Percentiles rank a stretch among this genome's conserved stretches.
These are phyloP conservation scores for Hirtodrosophila trivittata DNA, from an alignment of 2,888 invertebrate genomes.

Conservation along the genomic window DNA sequence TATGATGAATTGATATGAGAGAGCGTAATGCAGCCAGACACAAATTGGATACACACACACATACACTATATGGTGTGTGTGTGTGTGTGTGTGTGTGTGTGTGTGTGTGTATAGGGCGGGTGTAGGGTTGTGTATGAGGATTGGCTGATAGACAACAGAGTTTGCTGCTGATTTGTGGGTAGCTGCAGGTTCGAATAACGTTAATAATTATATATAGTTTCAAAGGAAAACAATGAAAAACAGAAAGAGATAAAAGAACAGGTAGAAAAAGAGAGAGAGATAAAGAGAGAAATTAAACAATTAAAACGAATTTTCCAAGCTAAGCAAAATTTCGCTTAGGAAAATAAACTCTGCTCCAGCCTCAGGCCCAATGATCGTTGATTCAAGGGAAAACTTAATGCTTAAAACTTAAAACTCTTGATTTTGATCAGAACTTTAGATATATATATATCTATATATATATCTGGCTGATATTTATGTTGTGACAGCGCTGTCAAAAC, in stretches of 20 bases:
- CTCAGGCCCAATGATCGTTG: too few relatives aligned
- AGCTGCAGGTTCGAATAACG: slow-evolving; percentile 32
- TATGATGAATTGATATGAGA: slow-evolving; percentile 82
- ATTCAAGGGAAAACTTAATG: too few relatives aligned
- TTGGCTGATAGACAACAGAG: slow-evolving; percentile 43
- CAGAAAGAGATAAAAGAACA: slow-evolving; percentile 2
- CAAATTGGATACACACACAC: slow-evolving; percentile 57
- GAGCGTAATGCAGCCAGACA: slow-evolving; percentile 65
- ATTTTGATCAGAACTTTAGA: not conserved
- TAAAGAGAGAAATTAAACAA: too few relatives aligned
- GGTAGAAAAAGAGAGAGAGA: not conserved
- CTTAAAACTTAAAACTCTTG: too few relatives aligned
- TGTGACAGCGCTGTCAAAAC: too few relatives aligned
- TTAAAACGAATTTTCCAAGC: too few relatives aligned
- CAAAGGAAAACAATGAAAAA: slow-evolving; percentile 1
- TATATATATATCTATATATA: not conserved
- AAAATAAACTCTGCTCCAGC: too few relatives aligned
- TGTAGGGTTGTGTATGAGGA: slow-evolving; percentile 13
- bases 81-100: not conserved
- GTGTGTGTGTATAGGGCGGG: not conserved
- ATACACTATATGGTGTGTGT: not conserved
- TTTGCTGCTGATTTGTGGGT: slow-evolving; percentile 46
- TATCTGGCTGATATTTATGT: not conserved
- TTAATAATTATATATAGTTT: slow-evolving; percentile 43
- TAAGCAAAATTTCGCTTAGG: too few relatives aligned